Conservation (phyloP, 1,140 invertebrate species). For the Bombus balteatus region DNA sequence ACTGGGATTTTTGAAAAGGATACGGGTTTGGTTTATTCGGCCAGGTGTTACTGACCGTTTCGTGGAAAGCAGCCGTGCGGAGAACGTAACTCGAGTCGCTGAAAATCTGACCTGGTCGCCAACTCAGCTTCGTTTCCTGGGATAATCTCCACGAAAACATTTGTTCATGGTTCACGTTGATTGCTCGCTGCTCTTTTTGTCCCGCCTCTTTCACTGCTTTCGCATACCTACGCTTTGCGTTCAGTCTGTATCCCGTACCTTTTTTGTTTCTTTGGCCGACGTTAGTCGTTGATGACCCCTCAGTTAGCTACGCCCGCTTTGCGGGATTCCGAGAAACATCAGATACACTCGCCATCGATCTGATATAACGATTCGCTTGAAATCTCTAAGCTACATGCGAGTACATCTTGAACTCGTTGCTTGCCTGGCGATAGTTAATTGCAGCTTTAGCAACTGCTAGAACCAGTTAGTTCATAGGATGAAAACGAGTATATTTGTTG, state of each 20-base stretch:
- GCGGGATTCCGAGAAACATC: background rate
- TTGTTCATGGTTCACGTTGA: background rate
- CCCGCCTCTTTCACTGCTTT: background rate
- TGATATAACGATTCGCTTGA: background rate
- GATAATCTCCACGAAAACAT: constrained; percentile 22
- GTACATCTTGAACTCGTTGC: background rate
- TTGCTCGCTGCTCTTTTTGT: background rate
- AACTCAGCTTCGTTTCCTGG: constrained; percentile 6
- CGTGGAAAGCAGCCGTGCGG: background rate
- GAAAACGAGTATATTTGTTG: background rate
- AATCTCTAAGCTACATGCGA: too few species aligned
- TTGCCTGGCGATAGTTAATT: background rate
- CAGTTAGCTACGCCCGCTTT: background rate
- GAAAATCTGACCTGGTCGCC: constrained; percentile 40
- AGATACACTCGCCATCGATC: constrained; percentile 13
- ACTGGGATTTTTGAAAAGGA: background rate
- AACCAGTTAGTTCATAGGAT: background rate
- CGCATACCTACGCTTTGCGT: too few species aligned
- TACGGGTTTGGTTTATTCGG: background rate
- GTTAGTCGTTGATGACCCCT: background rate
- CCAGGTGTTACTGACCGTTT: constrained; percentile 32
- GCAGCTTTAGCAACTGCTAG: background rate
- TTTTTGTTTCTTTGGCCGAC: background rate
- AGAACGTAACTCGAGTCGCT: constrained; percentile 24
- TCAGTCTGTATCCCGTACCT: background rate